Evolutionary conservation across 2,797 vertebrate genomes (phyloP).

Genomic region (Neomorphus geoffroyi): DNA sequence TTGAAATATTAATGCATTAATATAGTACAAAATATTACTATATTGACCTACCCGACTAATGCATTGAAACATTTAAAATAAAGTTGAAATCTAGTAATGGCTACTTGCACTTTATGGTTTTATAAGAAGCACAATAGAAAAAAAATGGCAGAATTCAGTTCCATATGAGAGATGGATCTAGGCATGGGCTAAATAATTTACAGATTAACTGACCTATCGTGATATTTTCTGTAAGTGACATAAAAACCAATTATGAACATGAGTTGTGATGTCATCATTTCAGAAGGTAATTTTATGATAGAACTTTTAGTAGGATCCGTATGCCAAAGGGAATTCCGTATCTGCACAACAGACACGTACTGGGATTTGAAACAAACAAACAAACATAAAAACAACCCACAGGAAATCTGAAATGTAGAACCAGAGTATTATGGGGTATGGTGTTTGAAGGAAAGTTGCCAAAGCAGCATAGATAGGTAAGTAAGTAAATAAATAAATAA

Average conservation of each 20-base stretch:
- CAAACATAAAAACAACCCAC: neutral
- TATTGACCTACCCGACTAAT: slow-evolving; percentile 36
- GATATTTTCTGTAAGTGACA: neutral
- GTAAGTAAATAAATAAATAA: neutral
- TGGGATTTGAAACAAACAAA: neutral
- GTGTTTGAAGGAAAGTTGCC: neutral
- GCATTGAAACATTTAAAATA: slow-evolving; percentile 15
- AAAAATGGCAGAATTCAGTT: neutral
- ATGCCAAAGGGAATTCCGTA: neutral
- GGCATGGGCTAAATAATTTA: neutral
- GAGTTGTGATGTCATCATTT: neutral
- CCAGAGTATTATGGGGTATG: neutral
- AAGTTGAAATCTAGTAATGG: neutral
- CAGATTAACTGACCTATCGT: neutral
- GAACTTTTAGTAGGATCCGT: neutral
- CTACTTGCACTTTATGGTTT: neutral
- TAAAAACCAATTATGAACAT: neutral
- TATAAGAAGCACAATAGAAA: slow-evolving; percentile 19
- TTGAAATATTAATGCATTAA: slow-evolving; percentile 45
- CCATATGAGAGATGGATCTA: neutral
- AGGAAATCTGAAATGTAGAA: neutral
- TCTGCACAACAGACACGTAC: neutral
- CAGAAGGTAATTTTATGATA: neutral
- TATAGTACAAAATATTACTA: slow-evolving; percentile 24
- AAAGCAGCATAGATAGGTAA: neutral